Base-by-base conservation (phyloP, 2,888 invertebrate species). In the Blastobasis lacticolella region DNA sequence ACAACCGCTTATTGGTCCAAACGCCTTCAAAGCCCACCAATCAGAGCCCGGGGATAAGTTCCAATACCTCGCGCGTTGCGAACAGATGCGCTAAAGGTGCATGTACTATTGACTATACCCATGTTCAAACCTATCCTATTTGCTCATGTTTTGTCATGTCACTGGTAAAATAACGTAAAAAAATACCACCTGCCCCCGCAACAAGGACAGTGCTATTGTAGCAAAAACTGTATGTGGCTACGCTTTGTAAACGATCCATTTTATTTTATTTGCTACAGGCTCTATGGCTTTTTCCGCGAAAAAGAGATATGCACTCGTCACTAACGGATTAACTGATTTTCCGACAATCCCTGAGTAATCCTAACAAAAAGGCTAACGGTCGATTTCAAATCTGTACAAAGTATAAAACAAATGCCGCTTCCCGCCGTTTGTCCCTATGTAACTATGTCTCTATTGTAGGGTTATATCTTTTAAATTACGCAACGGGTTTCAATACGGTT, bases 81-180 rank as follows among this genome's bases (percentile, higher is more conserved):
- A 74, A 71, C 81, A 81, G 81, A 81, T 81, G 80, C 72, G 72
- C 53, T 63, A 67, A 76, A 75, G 73, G 69, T 79, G 78, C 78
- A 76, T 66, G 49, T 59, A 62, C 66, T 72, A 71, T 69, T 40
- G 69, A 59, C 23, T 23, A 23, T 23, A 23, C 23, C 23, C 23
- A 23, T 23, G 23, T 23, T 23, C 23, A 23, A 23, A 23, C 23
- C 23, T 23, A 23, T 23, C 23, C 54, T 75, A 60, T 71, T 73
- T 69, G 65, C 64, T 54, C 57, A 61, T 64, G 59, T 67, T 56
- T 57, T 62, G 63, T 61, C 64, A 66, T 71, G 67, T 68, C 63
- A 58, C 56, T 55, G 60, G 51, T 47, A 60, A 66, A 69, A 66
- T 64, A 59, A 59, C 53, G 53, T 40, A 58, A 65, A 67, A 68